Evolutionary conservation across 2,888 invertebrate species (phyloP).

Genomic region (Blastobasis lacticolella): DNA sequence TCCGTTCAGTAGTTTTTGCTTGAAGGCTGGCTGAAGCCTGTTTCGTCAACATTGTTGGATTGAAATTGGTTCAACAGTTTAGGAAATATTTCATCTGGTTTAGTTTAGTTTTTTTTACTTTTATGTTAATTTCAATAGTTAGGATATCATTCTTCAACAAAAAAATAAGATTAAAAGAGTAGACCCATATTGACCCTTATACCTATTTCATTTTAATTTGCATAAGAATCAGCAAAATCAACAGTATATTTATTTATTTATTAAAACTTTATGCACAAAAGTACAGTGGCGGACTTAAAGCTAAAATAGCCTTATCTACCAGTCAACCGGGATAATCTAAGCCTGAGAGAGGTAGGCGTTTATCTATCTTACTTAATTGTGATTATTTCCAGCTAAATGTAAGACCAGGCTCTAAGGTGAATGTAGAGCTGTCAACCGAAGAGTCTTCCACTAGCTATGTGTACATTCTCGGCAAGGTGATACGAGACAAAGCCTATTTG

Average conservation of each 20-base stretch:
- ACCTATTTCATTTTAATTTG: background rate
- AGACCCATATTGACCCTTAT: too few species aligned
- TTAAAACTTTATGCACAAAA: background rate
- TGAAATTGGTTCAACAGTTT: too few species aligned
- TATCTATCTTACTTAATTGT: background rate
- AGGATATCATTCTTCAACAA: too few species aligned
- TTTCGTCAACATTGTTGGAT: too few species aligned
- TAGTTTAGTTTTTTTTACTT: too few species aligned
- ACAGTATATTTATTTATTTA: background rate
- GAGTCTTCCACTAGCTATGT: conserved; percentile 31
- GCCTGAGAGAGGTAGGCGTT: background rate
- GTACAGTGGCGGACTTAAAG: background rate
- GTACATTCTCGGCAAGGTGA: conserved; percentile 34
- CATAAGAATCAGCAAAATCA: background rate
- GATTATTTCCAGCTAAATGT: conserved; percentile 31
- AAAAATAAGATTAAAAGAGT: too few species aligned
- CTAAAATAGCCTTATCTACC: background rate
- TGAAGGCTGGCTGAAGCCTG: too few species aligned
- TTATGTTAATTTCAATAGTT: too few species aligned
- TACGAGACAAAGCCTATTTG: conserved; percentile 19
- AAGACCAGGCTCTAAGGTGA: conserved; percentile 37
- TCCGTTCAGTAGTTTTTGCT: background rate
- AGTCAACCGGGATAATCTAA: background rate
- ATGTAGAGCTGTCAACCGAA: conserved; percentile 45
- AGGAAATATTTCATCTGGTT: too few species aligned